Conservation (phyloP, 2,113 vertebrate species). For the Porphyrio hochstetteri region DNA sequence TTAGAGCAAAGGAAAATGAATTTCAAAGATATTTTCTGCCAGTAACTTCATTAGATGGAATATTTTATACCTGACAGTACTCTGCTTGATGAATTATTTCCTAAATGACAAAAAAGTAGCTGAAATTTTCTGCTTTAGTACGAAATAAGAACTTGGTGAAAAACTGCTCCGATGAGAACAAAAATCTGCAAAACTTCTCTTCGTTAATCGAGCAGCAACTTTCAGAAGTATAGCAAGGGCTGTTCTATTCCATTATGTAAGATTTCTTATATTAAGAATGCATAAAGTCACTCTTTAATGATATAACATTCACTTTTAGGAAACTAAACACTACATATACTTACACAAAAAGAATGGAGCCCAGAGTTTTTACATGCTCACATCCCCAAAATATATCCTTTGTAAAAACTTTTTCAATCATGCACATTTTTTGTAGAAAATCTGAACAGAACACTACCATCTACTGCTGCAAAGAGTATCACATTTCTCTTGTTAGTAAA, state of each 20-base stretch:
- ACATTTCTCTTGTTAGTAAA: neutral
- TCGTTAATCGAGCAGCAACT: neutral
- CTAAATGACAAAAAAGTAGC: neutral
- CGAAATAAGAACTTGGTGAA: slow-evolving; percentile 8
- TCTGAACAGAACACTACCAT: neutral
- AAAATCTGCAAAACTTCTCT: slow-evolving; percentile 36
- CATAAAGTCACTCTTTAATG: neutral
- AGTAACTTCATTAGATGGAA: neutral
- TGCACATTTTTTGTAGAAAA: neutral
- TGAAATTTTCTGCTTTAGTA: slow-evolving; percentile 10
- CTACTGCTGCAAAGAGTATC: neutral
- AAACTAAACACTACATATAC: neutral
- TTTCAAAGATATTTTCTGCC: neutral
- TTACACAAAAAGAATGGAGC: neutral
- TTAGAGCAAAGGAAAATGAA: neutral
- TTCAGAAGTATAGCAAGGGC: neutral
- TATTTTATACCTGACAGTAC: neutral
- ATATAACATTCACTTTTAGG: neutral
- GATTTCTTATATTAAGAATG: neutral
- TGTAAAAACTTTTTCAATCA: neutral
- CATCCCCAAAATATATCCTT: neutral
- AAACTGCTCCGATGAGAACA: slow-evolving; percentile 12
- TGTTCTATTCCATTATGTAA: neutral
- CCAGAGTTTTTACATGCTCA: neutral
- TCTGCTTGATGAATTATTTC: neutral